Evolutionary conservation across 2,797 vertebrate genomes (phyloP).

Genomic region (Nyctibius grandis): DNA sequence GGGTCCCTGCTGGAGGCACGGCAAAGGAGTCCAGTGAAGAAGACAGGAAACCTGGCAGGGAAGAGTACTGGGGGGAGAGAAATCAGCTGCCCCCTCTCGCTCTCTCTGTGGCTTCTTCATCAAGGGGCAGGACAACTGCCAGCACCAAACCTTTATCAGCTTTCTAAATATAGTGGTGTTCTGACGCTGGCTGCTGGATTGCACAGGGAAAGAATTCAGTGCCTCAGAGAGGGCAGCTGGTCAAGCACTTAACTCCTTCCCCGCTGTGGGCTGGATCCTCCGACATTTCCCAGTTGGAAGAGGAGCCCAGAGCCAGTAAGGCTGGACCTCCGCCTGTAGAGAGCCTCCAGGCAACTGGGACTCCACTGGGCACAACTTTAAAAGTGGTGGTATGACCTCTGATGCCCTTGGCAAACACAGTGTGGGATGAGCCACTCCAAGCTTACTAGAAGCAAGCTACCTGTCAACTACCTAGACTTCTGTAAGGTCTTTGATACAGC

Average conservation of each 20-base stretch:
- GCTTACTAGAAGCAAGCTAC: neutral
- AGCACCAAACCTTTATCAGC: slow-evolving; percentile 68
- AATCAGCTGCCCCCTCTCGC: neutral
- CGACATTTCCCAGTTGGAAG: neutral
- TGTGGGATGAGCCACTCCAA: neutral
- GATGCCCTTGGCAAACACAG: neutral
- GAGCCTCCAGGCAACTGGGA: neutral
- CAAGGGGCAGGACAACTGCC: slow-evolving; percentile 71
- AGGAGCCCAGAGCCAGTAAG: neutral
- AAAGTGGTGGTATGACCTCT: neutral
- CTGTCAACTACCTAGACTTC: neutral
- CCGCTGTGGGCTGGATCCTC: neutral
- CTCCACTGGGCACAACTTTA: neutral
- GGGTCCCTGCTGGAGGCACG: neutral
- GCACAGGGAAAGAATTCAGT: slow-evolving; percentile 64
- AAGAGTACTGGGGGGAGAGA: neutral
- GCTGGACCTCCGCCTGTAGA: neutral
- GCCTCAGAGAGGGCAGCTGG: slow-evolving; percentile 28
- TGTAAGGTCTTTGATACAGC: neutral
- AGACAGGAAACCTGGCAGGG: neutral
- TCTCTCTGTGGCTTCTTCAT: slow-evolving; percentile 23
- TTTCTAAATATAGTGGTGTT: slow-evolving; percentile 78
- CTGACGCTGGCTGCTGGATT: slow-evolving; percentile 60
- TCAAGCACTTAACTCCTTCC: slow-evolving; percentile 66
- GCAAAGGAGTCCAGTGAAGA: neutral